These are phyloP conservation scores for Characodon lateralis DNA, from an alignment of 2,797 vertebrate species.

Conservation along the genomic window DNA sequence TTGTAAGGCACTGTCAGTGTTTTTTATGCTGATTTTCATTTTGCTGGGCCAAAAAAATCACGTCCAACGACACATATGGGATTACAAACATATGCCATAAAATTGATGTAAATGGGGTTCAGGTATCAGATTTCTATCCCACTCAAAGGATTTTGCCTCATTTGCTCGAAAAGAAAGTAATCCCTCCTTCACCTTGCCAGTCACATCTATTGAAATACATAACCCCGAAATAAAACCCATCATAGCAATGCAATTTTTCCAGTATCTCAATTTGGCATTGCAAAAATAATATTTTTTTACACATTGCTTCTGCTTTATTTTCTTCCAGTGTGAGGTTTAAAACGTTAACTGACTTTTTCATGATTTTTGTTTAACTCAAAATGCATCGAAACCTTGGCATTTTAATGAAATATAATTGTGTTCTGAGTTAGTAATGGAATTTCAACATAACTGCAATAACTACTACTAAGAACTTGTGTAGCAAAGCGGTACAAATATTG, in stretches of 20 bases:
- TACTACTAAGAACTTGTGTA: not conserved
- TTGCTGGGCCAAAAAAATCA: not conserved
- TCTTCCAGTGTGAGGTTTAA: not conserved
- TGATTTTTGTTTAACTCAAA: not conserved
- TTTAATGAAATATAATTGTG: not conserved
- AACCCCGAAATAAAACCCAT: slow-evolving; percentile 28
- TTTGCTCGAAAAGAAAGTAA: slow-evolving; percentile 28
- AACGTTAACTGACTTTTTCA: not conserved
- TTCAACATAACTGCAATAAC: not conserved
- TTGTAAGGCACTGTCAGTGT: no score
- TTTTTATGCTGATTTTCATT: not conserved
- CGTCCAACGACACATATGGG: not conserved
- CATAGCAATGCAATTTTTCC: slow-evolving; percentile 4
- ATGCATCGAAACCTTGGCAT: not conserved
- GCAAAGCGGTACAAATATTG: not conserved
- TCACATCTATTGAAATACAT: slow-evolving; percentile 16
- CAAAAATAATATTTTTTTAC: slow-evolving; percentile 18
- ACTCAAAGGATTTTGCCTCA: slow-evolving; percentile 4
- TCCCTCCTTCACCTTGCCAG: slow-evolving; percentile 9
- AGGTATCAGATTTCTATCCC: not conserved
- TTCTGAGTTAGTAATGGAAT: not conserved
- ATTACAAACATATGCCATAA: slow-evolving; percentile 2
- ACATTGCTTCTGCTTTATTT: not conserved
- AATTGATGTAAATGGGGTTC: not conserved
- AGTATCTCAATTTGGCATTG: not conserved